A percentile compares a stretch with the other conserved stretches of the same genome.
These are phyloP conservation scores for Uropsilus gracilis DNA, from an alignment of 2,113 vertebrate genomes.

Conservation along the genomic window DNA sequence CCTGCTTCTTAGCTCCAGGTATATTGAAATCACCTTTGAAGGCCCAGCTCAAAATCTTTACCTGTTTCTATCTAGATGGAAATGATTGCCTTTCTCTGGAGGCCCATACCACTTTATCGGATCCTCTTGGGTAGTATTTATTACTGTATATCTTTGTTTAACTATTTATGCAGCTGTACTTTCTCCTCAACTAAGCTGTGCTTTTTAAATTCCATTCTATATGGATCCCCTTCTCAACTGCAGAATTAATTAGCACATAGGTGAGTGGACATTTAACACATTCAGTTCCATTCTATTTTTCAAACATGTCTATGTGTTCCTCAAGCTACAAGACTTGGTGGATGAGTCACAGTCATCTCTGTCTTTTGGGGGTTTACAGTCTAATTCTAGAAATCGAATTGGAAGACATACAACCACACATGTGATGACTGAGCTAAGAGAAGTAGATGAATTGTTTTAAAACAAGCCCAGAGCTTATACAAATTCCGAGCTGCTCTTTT, in stretches of 20 bases:
- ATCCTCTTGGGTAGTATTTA: background rate
- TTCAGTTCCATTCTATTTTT: background rate
- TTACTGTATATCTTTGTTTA: background rate
- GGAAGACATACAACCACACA: background rate
- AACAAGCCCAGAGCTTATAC: background rate
- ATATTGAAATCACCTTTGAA: background rate
- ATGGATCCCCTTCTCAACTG: background rate
- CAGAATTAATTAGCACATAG: background rate
- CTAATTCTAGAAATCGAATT: background rate
- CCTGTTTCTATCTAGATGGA: background rate
- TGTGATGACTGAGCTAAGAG: background rate
- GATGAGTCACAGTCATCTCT: background rate
- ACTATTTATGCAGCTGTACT: background rate
- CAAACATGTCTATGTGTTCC: background rate
- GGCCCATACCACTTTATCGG: background rate
- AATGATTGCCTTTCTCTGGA: background rate
- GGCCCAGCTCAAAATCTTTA: background rate
- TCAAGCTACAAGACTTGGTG: background rate
- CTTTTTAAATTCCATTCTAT: background rate
- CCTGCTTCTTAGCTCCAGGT: background rate
- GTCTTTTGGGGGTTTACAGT: background rate
- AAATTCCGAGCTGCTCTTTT: background rate
- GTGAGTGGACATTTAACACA: background rate
- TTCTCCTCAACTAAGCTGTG: background rate
- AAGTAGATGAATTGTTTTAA: fast-evolving